These are phyloP conservation scores for Amyelois transitella DNA, from an alignment of 1,140 invertebrate species.

Conservation along the genomic window DNA sequence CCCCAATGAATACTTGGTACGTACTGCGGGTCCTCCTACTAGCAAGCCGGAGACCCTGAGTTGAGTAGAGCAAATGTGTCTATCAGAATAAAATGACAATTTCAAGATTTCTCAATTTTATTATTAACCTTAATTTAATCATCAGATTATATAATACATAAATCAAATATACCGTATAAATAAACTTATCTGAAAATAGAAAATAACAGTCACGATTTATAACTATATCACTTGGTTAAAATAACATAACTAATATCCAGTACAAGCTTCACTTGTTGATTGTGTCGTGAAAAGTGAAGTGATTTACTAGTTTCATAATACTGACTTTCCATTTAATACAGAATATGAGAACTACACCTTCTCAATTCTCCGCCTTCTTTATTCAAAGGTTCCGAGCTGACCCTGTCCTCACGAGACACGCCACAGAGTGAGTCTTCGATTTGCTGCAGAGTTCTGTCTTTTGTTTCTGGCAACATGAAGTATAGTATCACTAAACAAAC, in stretches of 20 bases:
- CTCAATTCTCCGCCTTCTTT: conserved; percentile 31
- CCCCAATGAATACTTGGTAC: neutral
- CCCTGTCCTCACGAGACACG: conserved; percentile 25
- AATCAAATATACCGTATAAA: neutral
- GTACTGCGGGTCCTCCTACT: neutral
- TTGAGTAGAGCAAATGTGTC: neutral
- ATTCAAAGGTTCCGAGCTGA: conserved; percentile 36
- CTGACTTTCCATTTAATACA: conserved; percentile 31
- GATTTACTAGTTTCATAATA: neutral
- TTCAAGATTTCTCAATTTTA: neutral
- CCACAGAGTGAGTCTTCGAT: conserved; percentile 57
- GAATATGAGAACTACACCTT: conserved; percentile 54
- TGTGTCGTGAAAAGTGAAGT: no score
- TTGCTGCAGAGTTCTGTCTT: conserved; percentile 57
- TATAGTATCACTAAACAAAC: conserved; percentile 39
- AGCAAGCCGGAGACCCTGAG: neutral
- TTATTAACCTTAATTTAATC: neutral
- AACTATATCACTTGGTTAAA: neutral
- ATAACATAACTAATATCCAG: no score
- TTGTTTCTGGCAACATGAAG: conserved; percentile 60
- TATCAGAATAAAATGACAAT: neutral
- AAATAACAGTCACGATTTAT: neutral
- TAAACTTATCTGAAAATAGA: neutral
- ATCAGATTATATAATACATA: neutral
- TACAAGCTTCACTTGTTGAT: neutral